Conservation (phyloP, 2,888 invertebrate species). For the Pachydiplax longipennis region DNA sequence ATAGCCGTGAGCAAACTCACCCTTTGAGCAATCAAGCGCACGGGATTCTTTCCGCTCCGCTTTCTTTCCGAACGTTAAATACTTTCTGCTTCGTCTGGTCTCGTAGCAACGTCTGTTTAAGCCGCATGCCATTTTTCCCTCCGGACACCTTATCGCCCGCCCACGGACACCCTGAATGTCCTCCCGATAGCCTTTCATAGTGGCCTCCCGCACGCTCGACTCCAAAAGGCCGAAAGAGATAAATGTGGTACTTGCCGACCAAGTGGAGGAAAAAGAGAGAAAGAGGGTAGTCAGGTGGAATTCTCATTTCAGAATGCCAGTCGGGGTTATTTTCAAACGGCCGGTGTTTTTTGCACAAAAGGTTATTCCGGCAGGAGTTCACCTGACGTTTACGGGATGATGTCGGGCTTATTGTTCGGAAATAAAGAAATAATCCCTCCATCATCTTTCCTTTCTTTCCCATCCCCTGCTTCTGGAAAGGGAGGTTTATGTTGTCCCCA, state of each 20-base stretch:
- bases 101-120: background rate
- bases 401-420: constrained; percentile 35
- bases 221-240: constrained; percentile 34
- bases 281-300: background rate
- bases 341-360: background rate
- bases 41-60: no score
- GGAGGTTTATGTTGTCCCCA: background rate
- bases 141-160: background rate
- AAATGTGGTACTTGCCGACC: constrained; percentile 34
- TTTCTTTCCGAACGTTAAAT: background rate
- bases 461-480: background rate
- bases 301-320: constrained; percentile 33
- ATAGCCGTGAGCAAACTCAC: no score
- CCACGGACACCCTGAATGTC: background rate
- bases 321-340: constrained; percentile 33
- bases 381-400: constrained; percentile 31
- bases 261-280: background rate
- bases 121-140: no score
- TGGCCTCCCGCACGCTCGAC: background rate
- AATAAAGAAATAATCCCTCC: constrained; percentile 34
- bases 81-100: background rate
- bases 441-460: background rate
- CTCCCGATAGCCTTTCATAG: background rate
- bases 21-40: no score
- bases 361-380: background rate